A percentile compares a stretch with the other conserved stretches of the same genome.
Evolutionary conservation across 2,888 invertebrate species (phyloP).

Genomic region (Pediacus dermestoides): DNA sequence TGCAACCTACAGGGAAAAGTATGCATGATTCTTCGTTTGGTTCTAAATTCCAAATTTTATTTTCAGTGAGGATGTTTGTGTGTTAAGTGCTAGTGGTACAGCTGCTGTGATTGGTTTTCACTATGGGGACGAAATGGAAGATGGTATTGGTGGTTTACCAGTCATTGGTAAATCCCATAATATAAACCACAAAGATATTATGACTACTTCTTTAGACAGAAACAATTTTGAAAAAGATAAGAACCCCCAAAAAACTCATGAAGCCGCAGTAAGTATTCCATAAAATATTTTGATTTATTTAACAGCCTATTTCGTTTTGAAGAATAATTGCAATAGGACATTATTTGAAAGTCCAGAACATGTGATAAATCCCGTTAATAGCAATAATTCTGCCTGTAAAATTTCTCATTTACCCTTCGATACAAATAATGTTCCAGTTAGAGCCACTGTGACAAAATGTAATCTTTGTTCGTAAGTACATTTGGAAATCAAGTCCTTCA

Average conservation of each 20-base stretch:
- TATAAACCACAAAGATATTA: conserved; percentile 39
- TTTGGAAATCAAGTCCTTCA: neutral
- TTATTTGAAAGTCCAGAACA: conserved; percentile 47
- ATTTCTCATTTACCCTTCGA: conserved; percentile 83
- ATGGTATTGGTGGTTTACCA: conserved; percentile 33
- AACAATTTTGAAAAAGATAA: conserved; percentile 50
- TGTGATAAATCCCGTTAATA: conserved; percentile 19
- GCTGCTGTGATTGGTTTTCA: conserved; percentile 77
- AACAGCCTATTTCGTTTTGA: conserved; percentile 14
- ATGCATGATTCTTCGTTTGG: conserved; percentile 2
- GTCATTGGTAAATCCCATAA: conserved; percentile 30
- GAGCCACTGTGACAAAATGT: conserved; percentile 71
- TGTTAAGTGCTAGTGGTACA: conserved; percentile 89
- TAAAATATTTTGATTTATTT: conserved; percentile 9
- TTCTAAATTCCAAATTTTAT: conserved; percentile 10
- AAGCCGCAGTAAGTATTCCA: conserved; percentile 6
- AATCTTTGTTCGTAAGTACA: conserved; percentile 61
- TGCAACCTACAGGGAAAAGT: no score
- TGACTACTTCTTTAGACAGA: conserved; percentile 55
- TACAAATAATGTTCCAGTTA: conserved; percentile 66
- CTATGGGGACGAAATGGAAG: conserved; percentile 44
- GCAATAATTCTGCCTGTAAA: conserved; percentile 26
- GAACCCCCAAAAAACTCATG: conserved; percentile 19
- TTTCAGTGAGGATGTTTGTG: conserved; percentile 88
- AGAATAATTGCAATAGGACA: conserved; percentile 27